These are phyloP conservation scores for Lasioglossum marginatum DNA, from an alignment of 2,888 invertebrate genomes.

Conservation along the genomic window DNA sequence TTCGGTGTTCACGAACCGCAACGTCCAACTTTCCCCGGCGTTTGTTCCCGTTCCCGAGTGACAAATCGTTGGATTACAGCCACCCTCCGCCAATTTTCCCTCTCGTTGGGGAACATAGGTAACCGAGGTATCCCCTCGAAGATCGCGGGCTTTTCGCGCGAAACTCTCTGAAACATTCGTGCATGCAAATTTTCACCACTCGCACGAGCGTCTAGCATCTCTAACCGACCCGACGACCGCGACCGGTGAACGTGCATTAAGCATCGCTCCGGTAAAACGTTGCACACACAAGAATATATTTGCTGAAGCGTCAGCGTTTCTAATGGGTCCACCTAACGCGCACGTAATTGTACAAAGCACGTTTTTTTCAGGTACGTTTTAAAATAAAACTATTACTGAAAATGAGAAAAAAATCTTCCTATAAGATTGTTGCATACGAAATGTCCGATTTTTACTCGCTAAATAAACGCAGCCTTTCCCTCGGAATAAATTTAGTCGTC, in stretches of 20 bases:
- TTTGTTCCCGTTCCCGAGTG: background rate
- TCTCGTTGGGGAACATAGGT: slow-evolving; percentile 21
- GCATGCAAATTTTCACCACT: slow-evolving; percentile 32
- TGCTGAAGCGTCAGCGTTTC: background rate
- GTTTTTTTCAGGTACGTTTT: background rate
- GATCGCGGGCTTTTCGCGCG: background rate
- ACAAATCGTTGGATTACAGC: slow-evolving; percentile 41
- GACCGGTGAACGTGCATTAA: background rate
- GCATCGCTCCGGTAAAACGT: slow-evolving; percentile 20
- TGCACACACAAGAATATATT: background rate
- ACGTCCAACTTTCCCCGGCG: slow-evolving; percentile 11
- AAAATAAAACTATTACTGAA: background rate
- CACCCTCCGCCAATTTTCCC: slow-evolving; percentile 22
- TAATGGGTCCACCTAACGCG: background rate
- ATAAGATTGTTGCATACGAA: background rate
- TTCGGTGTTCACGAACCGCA: background rate
- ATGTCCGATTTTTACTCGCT: background rate
- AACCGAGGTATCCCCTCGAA: background rate
- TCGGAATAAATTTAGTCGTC: no score
- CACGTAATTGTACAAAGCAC: background rate
- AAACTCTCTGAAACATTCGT: background rate
- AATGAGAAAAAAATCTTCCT: background rate
- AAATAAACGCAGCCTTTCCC: no score
- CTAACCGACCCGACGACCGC: no score
- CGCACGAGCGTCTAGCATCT: background rate